Evolutionary conservation across 2,888 invertebrate genomes (phyloP).

Genomic region (Philaethria dido): DNA sequence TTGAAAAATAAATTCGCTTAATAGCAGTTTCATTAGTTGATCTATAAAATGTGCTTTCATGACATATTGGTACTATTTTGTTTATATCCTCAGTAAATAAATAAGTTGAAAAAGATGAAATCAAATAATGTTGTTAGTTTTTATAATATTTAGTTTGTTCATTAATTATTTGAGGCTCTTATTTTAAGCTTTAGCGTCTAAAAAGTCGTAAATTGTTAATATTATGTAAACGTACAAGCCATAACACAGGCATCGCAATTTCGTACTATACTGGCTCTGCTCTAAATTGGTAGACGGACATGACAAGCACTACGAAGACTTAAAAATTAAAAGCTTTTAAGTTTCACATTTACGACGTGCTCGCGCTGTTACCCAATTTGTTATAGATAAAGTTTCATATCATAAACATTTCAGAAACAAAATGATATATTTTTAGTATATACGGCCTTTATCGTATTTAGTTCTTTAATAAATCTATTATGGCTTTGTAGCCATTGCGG

Average conservation of each 20-base stretch:
- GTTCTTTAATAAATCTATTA: too few relatives aligned
- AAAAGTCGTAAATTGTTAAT: not conserved
- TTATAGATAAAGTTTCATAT: constrained; percentile 1
- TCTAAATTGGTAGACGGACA: constrained; percentile 18
- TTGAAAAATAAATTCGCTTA: too few relatives aligned
- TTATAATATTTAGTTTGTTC: not conserved
- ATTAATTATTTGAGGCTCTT: not conserved
- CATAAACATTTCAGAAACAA: not conserved
- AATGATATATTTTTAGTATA: not conserved
- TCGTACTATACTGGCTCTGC: not conserved
- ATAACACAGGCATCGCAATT: not conserved
- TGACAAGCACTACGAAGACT: constrained; percentile 12
- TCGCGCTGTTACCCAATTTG: constrained; percentile 3
- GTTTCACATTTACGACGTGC: constrained; percentile 21
- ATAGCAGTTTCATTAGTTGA: too few relatives aligned
- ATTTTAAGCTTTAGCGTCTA: not conserved
- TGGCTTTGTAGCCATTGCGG: too few relatives aligned
- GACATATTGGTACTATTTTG: too few relatives aligned
- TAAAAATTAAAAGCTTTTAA: constrained; percentile 22
- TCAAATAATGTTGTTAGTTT: too few relatives aligned
- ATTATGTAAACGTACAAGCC: constrained; percentile 4
- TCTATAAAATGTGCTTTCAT: too few relatives aligned
- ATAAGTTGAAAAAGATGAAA: too few relatives aligned
- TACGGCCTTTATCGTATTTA: not conserved
- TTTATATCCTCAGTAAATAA: too few relatives aligned